Evolutionary conservation across 2,113 vertebrate species (phyloP).

Genomic region (Proterorhinus semilunaris): DNA sequence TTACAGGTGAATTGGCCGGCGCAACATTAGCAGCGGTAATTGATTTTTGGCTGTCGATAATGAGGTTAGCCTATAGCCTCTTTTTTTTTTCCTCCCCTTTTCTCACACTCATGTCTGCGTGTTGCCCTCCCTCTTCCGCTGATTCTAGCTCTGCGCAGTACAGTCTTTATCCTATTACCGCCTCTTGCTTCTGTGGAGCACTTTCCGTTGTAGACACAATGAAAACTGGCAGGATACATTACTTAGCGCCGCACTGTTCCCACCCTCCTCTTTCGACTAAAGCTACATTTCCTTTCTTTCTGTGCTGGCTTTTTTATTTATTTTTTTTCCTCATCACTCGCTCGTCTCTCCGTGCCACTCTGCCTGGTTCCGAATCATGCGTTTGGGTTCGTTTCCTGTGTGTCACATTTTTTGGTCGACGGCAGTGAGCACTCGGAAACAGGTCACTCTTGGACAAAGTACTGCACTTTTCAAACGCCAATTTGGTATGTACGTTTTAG

Average conservation of each 20-base stretch:
- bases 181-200: slow-evolving; percentile 53
- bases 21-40: slow-evolving; percentile 28
- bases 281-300: slow-evolving; percentile 13
- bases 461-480: too few relatives aligned
- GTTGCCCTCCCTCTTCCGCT: not conserved
- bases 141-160: slow-evolving; percentile 42
- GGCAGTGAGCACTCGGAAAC: not conserved
- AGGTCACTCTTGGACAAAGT: too few relatives aligned
- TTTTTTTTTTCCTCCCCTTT: not conserved
- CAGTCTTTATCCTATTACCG: slow-evolving; percentile 70
- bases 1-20: slow-evolving; percentile 4
- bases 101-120: not conserved
- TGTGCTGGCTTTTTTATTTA: slow-evolving; percentile 17
- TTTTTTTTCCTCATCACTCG: slow-evolving; percentile 21
- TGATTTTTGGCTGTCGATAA: slow-evolving; percentile 32
- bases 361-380: slow-evolving; percentile 3
- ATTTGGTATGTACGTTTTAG: too few relatives aligned
- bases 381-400: slow-evolving; percentile 5
- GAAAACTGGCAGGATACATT: slow-evolving; percentile 71
- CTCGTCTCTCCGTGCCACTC: slow-evolving; percentile 7
- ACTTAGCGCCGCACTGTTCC: slow-evolving; percentile 49
- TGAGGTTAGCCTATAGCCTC: slow-evolving; percentile 3
- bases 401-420: slow-evolving; percentile 16
- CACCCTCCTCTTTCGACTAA: slow-evolving; percentile 29
- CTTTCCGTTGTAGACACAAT: slow-evolving; percentile 61